phyloP scores from a whole-genome alignment of 2,888 invertebrate genomes.

The Plagodis pulveraria region DNA sequence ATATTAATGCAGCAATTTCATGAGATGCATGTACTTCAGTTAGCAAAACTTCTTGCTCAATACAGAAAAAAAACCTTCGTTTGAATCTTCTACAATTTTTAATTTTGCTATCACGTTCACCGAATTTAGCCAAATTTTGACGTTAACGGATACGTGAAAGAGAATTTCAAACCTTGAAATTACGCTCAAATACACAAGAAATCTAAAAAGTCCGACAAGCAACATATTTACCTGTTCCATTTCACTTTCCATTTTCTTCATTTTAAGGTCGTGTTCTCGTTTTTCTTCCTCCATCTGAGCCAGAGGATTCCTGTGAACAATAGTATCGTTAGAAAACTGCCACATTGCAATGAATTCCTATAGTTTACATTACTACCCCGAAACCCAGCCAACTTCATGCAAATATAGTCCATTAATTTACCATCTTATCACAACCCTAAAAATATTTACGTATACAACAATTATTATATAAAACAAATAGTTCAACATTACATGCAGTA shows the following conservation, averaged over 20 bases:
- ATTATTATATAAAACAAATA: background rate
- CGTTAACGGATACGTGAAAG: no score
- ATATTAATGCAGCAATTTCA: no score
- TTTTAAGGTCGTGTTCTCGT: constrained; percentile 96
- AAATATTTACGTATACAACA: background rate
- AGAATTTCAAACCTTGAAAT: no score
- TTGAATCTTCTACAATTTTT: no score
- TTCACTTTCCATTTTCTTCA: constrained; percentile 99
- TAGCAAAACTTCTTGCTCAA: no score
- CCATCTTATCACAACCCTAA: background rate
- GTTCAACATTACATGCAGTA: background rate
- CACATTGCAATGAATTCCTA: constrained; percentile 9
- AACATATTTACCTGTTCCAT: constrained; percentile 93
- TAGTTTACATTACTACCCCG: constrained; percentile 1
- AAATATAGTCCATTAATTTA: background rate
- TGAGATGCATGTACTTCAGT: no score
- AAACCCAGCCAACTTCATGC: constrained; percentile 7
- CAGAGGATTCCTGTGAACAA: constrained; percentile 93
- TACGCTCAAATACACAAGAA: no score
- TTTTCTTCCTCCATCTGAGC: constrained; percentile 99
- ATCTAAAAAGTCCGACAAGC: no score
- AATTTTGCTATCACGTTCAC: no score
- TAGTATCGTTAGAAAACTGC: constrained; percentile 22
- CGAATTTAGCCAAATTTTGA: no score
- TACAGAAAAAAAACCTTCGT: no score